Percentiles rank a stretch among this genome's conserved stretches.
phyloP scores from a whole-genome alignment of 2,888 invertebrate species.

The Tinea semifulvella region DNA sequence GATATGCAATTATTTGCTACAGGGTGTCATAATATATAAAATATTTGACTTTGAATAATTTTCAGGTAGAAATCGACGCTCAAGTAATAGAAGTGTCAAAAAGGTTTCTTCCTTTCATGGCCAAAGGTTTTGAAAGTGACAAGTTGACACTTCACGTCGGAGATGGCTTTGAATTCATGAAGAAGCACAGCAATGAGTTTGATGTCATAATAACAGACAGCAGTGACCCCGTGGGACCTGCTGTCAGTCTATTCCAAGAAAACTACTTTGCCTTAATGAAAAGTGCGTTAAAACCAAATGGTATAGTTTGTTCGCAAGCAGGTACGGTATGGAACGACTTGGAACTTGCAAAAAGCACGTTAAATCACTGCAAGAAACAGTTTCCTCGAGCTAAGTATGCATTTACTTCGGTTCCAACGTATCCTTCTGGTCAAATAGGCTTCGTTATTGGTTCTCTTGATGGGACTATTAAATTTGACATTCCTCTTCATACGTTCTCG shows the following conservation, averaged over 20 bases:
- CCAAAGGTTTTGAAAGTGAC: slow-evolving; percentile 82
- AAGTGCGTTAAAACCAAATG: slow-evolving; percentile 82
- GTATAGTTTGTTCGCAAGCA: slow-evolving; percentile 94
- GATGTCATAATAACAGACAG: slow-evolving; percentile 99
- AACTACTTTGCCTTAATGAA: slow-evolving; percentile 87
- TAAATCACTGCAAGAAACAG: slow-evolving; percentile 77
- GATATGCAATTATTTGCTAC: no score
- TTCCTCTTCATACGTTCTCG: slow-evolving; percentile 71
- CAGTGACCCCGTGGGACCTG: slow-evolving; percentile 93
- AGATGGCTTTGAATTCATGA: slow-evolving; percentile 96
- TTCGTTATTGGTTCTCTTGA: slow-evolving; percentile 88
- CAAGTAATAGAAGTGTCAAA: slow-evolving; percentile 91
- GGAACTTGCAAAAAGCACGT: slow-evolving; percentile 78
- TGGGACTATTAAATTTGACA: slow-evolving; percentile 70
- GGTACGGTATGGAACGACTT: slow-evolving; percentile 85
- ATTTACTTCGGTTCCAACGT: slow-evolving; percentile 88
- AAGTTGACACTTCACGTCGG: slow-evolving; percentile 87
- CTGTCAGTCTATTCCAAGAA: slow-evolving; percentile 76
- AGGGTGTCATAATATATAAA: no score
- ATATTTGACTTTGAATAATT: no score
- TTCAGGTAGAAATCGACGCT: slow-evolving; percentile 96
- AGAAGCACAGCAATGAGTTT: slow-evolving; percentile 82
- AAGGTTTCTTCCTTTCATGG: slow-evolving; percentile 90
- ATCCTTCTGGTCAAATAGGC: slow-evolving; percentile 97
- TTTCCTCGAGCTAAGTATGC: slow-evolving; percentile 86